A percentile compares a stretch with the other conserved stretches of the same genome.
phyloP scores from a whole-genome alignment of 92 coral and sea anemone species.

The Epizoanthus rinbou region DNA sequence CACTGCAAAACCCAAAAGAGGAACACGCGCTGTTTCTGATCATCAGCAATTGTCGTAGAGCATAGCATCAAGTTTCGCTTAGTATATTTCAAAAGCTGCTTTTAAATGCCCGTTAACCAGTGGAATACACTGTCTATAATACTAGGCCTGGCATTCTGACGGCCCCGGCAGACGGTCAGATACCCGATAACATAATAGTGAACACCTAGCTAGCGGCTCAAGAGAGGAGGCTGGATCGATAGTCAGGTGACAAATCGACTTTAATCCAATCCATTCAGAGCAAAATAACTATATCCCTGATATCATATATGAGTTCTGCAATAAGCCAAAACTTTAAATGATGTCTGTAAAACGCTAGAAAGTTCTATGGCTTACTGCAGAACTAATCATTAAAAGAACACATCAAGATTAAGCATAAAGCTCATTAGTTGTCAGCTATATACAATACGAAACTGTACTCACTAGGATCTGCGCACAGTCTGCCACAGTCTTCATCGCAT shows the following conservation, averaged over 20 bases:
- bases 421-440: background rate
- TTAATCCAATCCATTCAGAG: background rate
- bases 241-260: too few species aligned
- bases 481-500: conserved; percentile 92
- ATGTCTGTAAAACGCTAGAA: background rate
- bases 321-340: background rate
- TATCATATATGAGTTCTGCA: background rate
- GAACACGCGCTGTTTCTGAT: background rate
- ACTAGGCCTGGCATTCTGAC: background rate
- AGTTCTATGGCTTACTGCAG: conserved; percentile 15
- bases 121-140: background rate
- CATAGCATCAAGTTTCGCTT: background rate
- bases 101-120: conserved; percentile 18
- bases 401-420: background rate
- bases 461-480: conserved; percentile 86
- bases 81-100: background rate
- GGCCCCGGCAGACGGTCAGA: background rate
- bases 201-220: background rate
- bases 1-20: background rate
- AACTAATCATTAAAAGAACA: conserved; percentile 10
- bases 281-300: background rate
- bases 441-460: conserved; percentile 53
- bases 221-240: background rate
- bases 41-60: too few species aligned
- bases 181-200: background rate